A percentile compares a stretch with the other conserved stretches of the same genome.
Evolutionary conservation across 2,888 invertebrate species (phyloP).

Genomic region (Troides aeacus): DNA sequence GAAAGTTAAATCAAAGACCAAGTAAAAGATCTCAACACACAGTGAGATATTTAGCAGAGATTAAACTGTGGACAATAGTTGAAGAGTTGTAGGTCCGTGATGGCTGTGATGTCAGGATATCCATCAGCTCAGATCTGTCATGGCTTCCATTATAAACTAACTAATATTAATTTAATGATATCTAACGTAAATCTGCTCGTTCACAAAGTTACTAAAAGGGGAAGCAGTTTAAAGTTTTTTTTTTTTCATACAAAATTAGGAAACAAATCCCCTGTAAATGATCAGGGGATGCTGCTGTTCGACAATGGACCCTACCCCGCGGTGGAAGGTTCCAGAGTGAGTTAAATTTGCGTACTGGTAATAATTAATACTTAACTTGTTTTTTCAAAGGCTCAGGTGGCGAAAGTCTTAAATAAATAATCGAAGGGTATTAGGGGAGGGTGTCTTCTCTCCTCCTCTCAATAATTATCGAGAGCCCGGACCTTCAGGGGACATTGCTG

Average conservation of each 20-base stretch:
- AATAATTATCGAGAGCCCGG: conserved; percentile 53
- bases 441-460: conserved; percentile 62
- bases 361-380: conserved; percentile 58
- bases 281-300: conserved; percentile 6
- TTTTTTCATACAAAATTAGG: conserved; percentile 24
- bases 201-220: conserved; percentile 30
- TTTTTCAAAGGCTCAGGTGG: conserved; percentile 68
- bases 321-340: conserved; percentile 35
- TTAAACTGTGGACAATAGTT: no score
- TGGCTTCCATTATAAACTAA: no score
- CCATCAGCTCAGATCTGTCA: no score
- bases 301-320: conserved; percentile 30
- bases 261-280: conserved; percentile 25
- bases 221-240: conserved; percentile 32
- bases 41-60: no score
- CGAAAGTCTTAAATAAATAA: conserved; percentile 72
- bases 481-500: conserved; percentile 38
- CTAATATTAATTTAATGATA: no score
- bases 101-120: no score
- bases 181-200: conserved; percentile 9
- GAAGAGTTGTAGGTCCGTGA: no score
- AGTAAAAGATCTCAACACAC: no score
- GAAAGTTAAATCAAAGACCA: no score
- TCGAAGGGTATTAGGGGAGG: conserved; percentile 62
- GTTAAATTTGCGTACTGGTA: conserved; percentile 28